A percentile compares a stretch with the other conserved stretches of the same genome.
These are phyloP conservation scores for Phalloptychus januarius DNA, from an alignment of 2,797 vertebrate species.

Conservation along the genomic window DNA sequence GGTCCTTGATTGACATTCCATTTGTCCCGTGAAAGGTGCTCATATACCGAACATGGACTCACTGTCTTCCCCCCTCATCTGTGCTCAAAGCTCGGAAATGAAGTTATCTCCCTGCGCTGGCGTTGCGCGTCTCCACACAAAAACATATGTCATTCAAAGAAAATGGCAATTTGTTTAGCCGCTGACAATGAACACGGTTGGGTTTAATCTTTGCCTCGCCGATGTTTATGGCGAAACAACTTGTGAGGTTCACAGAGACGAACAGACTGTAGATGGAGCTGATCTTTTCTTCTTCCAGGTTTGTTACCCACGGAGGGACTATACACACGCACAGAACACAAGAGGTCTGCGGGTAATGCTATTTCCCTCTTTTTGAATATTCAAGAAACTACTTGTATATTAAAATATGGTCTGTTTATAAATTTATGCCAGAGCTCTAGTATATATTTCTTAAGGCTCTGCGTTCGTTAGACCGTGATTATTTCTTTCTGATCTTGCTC, in stretches of 20 bases:
- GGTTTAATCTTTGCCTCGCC: conserved; percentile 51
- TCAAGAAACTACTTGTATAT: conserved; percentile 72
- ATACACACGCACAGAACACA: conserved; percentile 20
- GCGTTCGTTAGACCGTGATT: conserved; percentile 79
- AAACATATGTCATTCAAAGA: conserved; percentile 75
- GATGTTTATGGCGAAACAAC: conserved; percentile 39
- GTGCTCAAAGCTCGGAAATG: conserved; percentile 73
- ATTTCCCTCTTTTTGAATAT: conserved; percentile 70
- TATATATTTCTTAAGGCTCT: conserved; percentile 71
- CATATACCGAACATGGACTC: conserved; percentile 79
- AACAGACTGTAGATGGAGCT: conserved; percentile 9
- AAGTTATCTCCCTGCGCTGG: conserved; percentile 61
- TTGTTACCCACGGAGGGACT: conserved; percentile 21
- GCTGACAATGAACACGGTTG: conserved; percentile 71
- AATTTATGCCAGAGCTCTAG: conserved; percentile 72
- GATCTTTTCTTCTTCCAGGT: conserved; percentile 9
- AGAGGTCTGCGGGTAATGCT: conserved; percentile 42
- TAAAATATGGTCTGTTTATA: conserved; percentile 74
- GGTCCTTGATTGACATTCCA: conserved; percentile 83
- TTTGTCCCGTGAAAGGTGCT: conserved; percentile 84
- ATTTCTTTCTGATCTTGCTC: conserved; percentile 71
- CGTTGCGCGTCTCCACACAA: conserved; percentile 57
- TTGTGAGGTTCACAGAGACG: conserved; percentile 16
- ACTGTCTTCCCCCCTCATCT: conserved; percentile 70
- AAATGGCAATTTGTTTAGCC: conserved; percentile 74